A percentile compares a stretch with the other conserved stretches of the same genome.
Conservation (phyloP, 2,888 invertebrate species). For the Pteria penguin region DNA sequence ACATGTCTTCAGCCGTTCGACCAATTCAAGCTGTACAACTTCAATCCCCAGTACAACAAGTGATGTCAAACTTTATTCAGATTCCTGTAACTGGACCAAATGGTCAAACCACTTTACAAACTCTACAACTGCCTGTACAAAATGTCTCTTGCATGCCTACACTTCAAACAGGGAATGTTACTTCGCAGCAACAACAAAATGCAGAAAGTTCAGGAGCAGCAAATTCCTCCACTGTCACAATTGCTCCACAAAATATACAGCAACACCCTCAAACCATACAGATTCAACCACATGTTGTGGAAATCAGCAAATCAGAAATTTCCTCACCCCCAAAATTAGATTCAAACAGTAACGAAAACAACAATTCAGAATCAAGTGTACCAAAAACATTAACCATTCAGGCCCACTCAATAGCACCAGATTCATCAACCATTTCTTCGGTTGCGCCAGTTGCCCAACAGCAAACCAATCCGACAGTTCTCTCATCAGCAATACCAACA, state of each 20-base stretch:
- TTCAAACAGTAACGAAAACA: slow-evolving; percentile 1
- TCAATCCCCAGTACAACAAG: slow-evolving; percentile 81
- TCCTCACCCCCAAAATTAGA: slow-evolving; percentile 3
- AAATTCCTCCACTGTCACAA: not conserved
- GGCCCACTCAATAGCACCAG: slow-evolving; percentile 12
- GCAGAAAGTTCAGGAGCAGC: slow-evolving; percentile 30
- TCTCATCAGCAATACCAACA: slow-evolving; percentile 56
- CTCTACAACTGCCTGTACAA: slow-evolving; percentile 95
- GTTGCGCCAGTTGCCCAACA: slow-evolving; percentile 40
- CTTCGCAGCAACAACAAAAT: slow-evolving; percentile 10
- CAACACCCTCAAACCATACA: slow-evolving; percentile 33
- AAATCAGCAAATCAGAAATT: not conserved
- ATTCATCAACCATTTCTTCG: slow-evolving; percentile 4
- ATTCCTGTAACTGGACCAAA: slow-evolving; percentile 91
- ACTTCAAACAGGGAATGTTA: slow-evolving; percentile 44
- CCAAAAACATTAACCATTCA: slow-evolving; percentile 29
- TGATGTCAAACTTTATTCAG: slow-evolving; percentile 86
- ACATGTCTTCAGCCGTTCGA: not conserved
- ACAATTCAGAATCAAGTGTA: slow-evolving; percentile 15
- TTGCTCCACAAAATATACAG: slow-evolving; percentile 26
- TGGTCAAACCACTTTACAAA: slow-evolving; percentile 97
- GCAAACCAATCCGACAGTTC: slow-evolving; percentile 52
- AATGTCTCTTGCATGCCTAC: slow-evolving; percentile 84
- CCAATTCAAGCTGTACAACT: slow-evolving; percentile 84
- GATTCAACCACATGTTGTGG: slow-evolving; percentile 39